phyloP scores from a whole-genome alignment of 1,140 invertebrate species.

The Rhynchophorus ferrugineus region DNA sequence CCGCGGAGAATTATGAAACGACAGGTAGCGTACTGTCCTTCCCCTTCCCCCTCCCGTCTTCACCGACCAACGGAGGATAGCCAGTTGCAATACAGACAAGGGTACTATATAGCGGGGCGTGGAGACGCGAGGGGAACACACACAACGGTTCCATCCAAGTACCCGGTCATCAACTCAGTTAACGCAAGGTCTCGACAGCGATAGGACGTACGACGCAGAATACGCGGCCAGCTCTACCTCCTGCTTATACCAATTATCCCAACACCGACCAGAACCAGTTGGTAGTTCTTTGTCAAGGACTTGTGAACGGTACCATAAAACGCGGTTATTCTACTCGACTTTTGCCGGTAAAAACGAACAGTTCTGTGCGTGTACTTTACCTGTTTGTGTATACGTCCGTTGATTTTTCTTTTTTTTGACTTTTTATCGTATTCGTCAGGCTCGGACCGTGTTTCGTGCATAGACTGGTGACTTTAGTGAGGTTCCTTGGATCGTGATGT shows the following conservation, averaged over 20 bases:
- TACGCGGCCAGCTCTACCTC: conserved; percentile 1
- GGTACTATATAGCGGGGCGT: conserved; percentile 20
- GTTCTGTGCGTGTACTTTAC: no score
- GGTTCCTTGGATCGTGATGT: no score
- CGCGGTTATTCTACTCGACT: background rate
- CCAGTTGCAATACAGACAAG: conserved; percentile 32
- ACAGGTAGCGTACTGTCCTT: conserved; percentile 8
- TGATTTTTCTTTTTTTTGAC: background rate
- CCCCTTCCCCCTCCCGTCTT: conserved; percentile 3
- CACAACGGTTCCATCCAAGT: conserved; percentile 38
- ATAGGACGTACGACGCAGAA: conserved; percentile 18
- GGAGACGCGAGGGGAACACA: conserved; percentile 26
- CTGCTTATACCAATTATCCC: conserved; percentile 5
- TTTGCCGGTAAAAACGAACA: no score
- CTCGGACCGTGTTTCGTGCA: background rate
- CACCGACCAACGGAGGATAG: conserved; percentile 24
- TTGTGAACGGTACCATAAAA: conserved; percentile 12
- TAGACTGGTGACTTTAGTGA: background rate
- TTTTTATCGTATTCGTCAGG: no score
- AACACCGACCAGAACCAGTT: conserved; percentile 8
- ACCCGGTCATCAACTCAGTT: conserved; percentile 38
- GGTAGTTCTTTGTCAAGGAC: conserved; percentile 13
- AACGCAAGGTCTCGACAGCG: conserved; percentile 33
- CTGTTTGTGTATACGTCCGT: background rate
- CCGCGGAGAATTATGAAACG: conserved; percentile 7